phyloP scores from a whole-genome alignment of 2,113 vertebrate genomes.

The Poecilia latipinna region DNA sequence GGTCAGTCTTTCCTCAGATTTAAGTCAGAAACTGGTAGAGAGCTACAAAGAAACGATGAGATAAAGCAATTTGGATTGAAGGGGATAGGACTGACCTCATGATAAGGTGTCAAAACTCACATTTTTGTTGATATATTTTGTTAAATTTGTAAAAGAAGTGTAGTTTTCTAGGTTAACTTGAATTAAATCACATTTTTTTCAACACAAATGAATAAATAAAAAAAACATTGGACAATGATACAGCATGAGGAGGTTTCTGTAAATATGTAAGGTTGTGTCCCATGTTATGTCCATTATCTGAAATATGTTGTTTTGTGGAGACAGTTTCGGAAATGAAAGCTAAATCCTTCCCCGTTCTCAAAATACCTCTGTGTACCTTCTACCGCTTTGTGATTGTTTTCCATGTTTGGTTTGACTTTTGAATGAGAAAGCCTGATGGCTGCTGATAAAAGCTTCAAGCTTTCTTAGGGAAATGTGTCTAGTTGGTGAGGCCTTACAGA shows the following conservation, averaged over 20 bases:
- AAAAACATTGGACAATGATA: neutral
- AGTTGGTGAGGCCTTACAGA: conserved; percentile 31
- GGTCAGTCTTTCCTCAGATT: too few species aligned
- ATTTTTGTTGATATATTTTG: neutral
- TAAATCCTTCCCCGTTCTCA: neutral
- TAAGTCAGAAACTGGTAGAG: neutral
- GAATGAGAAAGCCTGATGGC: conserved; percentile 1
- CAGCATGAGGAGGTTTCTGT: too few species aligned
- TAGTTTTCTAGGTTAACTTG: neutral
- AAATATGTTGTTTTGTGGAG: neutral
- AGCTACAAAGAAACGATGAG: neutral
- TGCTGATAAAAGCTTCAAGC: neutral
- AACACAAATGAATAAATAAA: neutral
- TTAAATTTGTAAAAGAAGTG: neutral
- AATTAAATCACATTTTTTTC: neutral
- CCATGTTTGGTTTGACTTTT: conserved; percentile 2
- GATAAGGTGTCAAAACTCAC: neutral
- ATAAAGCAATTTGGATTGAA: neutral
- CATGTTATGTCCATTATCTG: neutral
- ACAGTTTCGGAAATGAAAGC: conserved; percentile 3
- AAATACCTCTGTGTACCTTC: neutral
- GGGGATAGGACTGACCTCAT: neutral
- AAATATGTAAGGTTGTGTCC: too few species aligned
- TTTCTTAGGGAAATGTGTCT: conserved; percentile 27
- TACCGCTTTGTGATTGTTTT: neutral